A percentile compares a stretch with the other conserved stretches of the same genome.
These are phyloP conservation scores for Theretra japonica DNA, from an alignment of 2,888 invertebrate genomes.

Conservation along the genomic window DNA sequence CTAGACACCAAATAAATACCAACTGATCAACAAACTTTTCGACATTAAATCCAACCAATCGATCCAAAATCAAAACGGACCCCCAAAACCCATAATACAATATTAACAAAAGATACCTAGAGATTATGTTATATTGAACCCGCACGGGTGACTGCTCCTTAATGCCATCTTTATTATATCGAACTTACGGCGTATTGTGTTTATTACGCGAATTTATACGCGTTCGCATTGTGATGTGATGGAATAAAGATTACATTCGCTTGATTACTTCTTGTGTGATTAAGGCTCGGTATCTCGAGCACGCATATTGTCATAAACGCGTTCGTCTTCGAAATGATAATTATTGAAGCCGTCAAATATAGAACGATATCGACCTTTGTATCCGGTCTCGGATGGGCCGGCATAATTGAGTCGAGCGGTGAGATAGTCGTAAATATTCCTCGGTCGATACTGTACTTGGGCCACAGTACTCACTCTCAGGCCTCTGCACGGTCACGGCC, in stretches of 20 bases:
- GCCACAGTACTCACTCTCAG: too few species aligned
- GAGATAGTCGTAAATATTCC: too few species aligned
- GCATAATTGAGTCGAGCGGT: too few species aligned
- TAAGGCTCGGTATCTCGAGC: neutral
- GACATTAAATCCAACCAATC: neutral
- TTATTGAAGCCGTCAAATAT: too few species aligned
- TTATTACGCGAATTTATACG: conserved; percentile 41
- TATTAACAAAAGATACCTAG: conserved; percentile 33
- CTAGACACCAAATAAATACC: neutral
- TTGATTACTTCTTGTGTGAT: conserved; percentile 14
- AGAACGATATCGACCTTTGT: too few species aligned
- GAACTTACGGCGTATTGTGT: conserved; percentile 56
- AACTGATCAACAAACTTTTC: neutral
- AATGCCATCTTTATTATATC: conserved; percentile 58
- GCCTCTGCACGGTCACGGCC: too few species aligned
- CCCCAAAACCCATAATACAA: conserved; percentile 22
- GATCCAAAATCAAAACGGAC: neutral
- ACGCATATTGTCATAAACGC: neutral
- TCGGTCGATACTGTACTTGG: too few species aligned
- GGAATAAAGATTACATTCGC: conserved; percentile 21
- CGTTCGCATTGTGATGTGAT: conserved; percentile 37
- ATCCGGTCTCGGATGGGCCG: too few species aligned
- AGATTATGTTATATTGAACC: conserved; percentile 34
- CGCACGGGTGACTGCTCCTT: conserved; percentile 47
- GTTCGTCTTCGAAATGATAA: neutral